Evolutionary conservation across 2,797 vertebrate species (phyloP), one percentile per base, ranked within the genome.

Genomic region (Meriones psammophilus): DNA sequence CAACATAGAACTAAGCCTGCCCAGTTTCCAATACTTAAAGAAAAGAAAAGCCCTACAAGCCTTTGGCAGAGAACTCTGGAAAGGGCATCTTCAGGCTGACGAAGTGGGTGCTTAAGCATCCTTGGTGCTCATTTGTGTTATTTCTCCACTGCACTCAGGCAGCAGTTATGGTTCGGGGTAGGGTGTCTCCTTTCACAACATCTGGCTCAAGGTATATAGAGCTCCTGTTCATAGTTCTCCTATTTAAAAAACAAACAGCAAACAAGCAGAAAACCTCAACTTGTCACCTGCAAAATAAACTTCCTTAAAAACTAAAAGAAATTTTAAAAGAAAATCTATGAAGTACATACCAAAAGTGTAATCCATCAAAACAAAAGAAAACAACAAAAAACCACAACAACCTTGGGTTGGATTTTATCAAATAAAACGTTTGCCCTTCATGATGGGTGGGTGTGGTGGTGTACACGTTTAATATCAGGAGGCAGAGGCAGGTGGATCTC

Each of bases 241-340:
- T 91, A 71, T 64, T 56, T 93, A 58, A 58, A 58, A 94, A 94
- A 58, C 56, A 9, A 50, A 46, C 73, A 76, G 28, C 73, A 71
- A 71, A n/a, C n/a, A 56, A 54, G 58, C 33, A 26, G 39, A 90
- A 87, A 92, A 3, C 20, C 24, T n/a, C 54, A 64, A 50, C 18
- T 60, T 90, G 66, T 90, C 4, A 88, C 77, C 46, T 91, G 60
- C 50, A 74, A 93, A 88, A 78, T 79, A 28, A 42, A 54, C 24
- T 76, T 93, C 50, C 66, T 80, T 79, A 92, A 92, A 92, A 88
- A 60, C 62, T 58, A 92, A 92, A 74, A 10, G 10, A 76, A 94
- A 84, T 14, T 5, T 33, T 77, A 36, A 69, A 69, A 95, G 58
- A 73, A 95, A 87, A 94, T 85, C 69, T 18, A 83, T 42, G 12